Conservation (phyloP, 2,888 invertebrate genomes). For the Sabatieria punctata region DNA sequence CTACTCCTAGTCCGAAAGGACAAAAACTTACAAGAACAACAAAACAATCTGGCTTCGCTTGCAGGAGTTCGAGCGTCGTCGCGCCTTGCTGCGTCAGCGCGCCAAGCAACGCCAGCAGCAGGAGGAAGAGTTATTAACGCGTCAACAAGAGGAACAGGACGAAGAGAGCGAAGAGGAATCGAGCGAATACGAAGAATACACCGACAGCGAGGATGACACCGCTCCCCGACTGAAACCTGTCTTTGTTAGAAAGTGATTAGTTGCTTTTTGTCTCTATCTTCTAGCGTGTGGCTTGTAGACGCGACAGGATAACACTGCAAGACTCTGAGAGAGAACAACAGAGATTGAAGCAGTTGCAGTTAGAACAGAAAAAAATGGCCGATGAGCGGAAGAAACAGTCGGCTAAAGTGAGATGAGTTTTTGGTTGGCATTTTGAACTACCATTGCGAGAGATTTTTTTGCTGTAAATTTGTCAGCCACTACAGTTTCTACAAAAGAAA, state of each 20-base stretch:
- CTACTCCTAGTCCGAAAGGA: too few species aligned
- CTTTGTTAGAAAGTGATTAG: constrained; percentile 37
- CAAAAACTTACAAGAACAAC: too few species aligned
- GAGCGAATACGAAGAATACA: constrained; percentile 36
- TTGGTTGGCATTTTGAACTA: too few species aligned
- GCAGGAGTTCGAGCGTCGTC: constrained; percentile 13
- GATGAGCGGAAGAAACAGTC: constrained; percentile 78
- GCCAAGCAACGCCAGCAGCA: not conserved
- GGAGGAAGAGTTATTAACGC: constrained; percentile 11
- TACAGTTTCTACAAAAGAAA: too few species aligned
- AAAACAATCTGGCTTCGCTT: too few species aligned
- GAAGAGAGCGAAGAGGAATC: constrained; percentile 24
- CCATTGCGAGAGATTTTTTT: too few species aligned
- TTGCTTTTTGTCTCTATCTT: too few species aligned
- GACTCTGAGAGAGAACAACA: constrained; percentile 76
- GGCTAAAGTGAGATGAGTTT: constrained; percentile 48
- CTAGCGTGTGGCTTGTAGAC: too few species aligned
- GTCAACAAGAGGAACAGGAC: constrained; percentile 14
- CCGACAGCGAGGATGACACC: constrained; percentile 36
- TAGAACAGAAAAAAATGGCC: constrained; percentile 60
- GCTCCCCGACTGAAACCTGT: constrained; percentile 39
- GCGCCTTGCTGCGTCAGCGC: constrained; percentile 1
- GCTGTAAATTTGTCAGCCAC: too few species aligned
- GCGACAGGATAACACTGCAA: constrained; percentile 80
- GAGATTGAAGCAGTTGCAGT: constrained; percentile 63